A percentile compares a stretch with the other conserved stretches of the same genome.
Evolutionary conservation across 1,140 invertebrate genomes (phyloP).

Genomic region (Wiebesia pumilae): DNA sequence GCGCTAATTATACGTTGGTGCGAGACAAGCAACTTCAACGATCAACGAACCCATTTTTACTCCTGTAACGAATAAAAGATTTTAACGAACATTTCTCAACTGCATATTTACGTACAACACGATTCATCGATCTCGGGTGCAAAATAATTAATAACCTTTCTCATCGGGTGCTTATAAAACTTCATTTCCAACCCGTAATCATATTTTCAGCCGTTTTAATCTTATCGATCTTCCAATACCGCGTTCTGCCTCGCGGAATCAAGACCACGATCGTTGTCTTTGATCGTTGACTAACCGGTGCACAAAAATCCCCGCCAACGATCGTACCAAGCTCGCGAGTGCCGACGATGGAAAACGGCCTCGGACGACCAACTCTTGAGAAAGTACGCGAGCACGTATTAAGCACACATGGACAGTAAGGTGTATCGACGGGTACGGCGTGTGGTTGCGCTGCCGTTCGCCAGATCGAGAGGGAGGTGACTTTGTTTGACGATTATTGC

Average conservation of each 20-base stretch:
- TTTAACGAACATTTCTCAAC: not conserved
- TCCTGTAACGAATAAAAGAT: not conserved
- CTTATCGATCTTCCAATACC: not conserved
- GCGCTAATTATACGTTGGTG: not conserved
- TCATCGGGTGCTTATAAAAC: not conserved
- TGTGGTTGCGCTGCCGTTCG: slow-evolving; percentile 1
- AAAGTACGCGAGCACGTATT: slow-evolving; percentile 24
- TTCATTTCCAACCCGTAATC: not conserved
- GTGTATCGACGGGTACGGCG: slow-evolving; percentile 37
- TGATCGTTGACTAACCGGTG: not conserved
- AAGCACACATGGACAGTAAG: slow-evolving; percentile 29
- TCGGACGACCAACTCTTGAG: not conserved
- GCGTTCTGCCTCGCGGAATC: not conserved
- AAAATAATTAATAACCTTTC: not conserved
- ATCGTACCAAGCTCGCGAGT: not conserved
- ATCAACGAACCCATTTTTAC: not conserved
- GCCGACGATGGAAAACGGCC: not conserved
- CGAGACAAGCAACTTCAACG: not conserved
- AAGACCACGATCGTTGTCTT: not conserved
- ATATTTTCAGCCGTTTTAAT: not conserved
- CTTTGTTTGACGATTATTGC: too few relatives aligned
- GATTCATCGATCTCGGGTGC: not conserved
- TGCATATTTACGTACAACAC: not conserved
- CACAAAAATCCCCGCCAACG: not conserved
- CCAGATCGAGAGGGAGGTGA: too few relatives aligned